Conservation (phyloP, 2,113 vertebrate species). For the Paratilapia polleni region DNA sequence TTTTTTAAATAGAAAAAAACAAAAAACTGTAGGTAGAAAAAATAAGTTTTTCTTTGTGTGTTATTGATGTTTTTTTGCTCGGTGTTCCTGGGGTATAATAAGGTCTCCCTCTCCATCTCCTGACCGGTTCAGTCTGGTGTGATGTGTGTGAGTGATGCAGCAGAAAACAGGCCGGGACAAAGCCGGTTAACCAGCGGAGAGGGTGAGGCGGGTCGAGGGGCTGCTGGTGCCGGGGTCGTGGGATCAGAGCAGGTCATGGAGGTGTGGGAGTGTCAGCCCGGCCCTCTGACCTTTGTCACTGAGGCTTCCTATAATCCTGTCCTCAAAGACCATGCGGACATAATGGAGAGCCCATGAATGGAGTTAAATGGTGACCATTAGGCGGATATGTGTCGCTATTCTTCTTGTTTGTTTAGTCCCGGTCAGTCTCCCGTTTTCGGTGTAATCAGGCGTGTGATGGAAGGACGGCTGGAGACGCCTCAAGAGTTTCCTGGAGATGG, state of each 20-base stretch:
- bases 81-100: neutral
- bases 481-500: constrained; percentile 42
- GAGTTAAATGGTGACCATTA: constrained; percentile 77
- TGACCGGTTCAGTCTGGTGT: neutral
- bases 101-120: neutral
- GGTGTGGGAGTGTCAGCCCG: constrained; percentile 75
- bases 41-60: neutral
- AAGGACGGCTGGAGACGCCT: constrained; percentile 53
- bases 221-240: constrained; percentile 68
- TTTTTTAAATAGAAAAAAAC: neutral
- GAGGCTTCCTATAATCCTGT: constrained; percentile 72
- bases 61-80: neutral
- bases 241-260: constrained; percentile 78
- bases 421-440: constrained; percentile 62
- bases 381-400: constrained; percentile 74
- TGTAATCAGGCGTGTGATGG: constrained; percentile 72
- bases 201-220: constrained; percentile 42
- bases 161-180: constrained; percentile 69
- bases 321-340: constrained; percentile 75
- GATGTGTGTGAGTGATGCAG: constrained; percentile 60
- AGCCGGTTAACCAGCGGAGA: constrained; percentile 66
- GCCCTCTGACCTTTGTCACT: constrained; percentile 80
- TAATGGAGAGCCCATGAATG: constrained; percentile 76
- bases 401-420: constrained; percentile 77
- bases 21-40: neutral